phyloP scores from a whole-genome alignment of 1,140 invertebrate genomes.

The Piezodorus guildinii region DNA sequence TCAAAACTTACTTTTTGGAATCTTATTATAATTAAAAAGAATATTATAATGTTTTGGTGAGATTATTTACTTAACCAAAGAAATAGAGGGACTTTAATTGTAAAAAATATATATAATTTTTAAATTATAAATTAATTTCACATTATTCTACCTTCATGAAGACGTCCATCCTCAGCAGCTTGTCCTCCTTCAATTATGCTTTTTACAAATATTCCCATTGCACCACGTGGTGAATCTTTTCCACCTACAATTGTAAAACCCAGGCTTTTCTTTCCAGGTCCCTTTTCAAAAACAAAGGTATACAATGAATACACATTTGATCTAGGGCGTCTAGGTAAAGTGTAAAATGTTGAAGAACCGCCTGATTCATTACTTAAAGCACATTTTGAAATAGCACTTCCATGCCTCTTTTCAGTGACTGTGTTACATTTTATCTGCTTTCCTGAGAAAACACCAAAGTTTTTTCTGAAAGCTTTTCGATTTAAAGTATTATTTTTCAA shows the following conservation, averaged over 20 bases:
- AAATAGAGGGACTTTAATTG: too few relatives aligned
- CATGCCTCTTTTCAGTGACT: conserved; percentile 30
- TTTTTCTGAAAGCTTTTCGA: conserved; percentile 3
- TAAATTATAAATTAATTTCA: background rate
- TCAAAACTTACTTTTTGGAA: too few relatives aligned
- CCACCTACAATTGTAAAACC: conserved; percentile 90
- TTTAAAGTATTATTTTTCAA: background rate
- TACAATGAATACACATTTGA: conserved; percentile 54
- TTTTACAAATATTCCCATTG: conserved; percentile 79
- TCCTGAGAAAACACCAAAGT: conserved; percentile 19
- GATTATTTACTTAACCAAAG: too few relatives aligned
- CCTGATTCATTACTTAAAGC: conserved; percentile 27
- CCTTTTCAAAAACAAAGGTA: conserved; percentile 70
- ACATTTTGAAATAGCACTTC: conserved; percentile 27
- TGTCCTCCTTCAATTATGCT: conserved; percentile 78
- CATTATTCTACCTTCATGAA: conserved; percentile 56
- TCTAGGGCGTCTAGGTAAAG: conserved; percentile 42
- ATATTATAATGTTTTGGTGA: too few relatives aligned
- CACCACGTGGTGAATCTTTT: conserved; percentile 74
- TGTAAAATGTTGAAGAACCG: background rate
- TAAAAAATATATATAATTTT: background rate
- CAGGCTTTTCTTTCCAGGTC: conserved; percentile 68
- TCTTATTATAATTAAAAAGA: too few relatives aligned
- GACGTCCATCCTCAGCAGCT: conserved; percentile 69
- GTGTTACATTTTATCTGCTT: conserved; percentile 23